A percentile compares a stretch with the other conserved stretches of the same genome.
Evolutionary conservation across 2,888 invertebrate species (phyloP).

Genomic region (Dasypogon diadema): DNA sequence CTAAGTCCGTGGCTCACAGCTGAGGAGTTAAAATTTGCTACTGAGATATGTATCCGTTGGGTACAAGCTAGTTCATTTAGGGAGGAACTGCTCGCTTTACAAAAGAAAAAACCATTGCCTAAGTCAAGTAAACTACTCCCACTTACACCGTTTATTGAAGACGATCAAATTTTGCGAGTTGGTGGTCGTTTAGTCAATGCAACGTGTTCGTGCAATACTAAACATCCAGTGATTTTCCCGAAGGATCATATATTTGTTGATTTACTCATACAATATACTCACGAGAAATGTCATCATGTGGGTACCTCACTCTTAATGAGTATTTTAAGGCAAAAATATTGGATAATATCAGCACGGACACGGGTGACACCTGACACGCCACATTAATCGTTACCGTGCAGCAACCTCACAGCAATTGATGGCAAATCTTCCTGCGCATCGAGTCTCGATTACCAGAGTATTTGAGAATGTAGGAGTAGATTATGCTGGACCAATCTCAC

Average conservation of each 20-base stretch:
- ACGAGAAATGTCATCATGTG: not conserved
- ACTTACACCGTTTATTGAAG: not conserved
- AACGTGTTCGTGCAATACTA: not conserved
- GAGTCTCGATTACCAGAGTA: not conserved
- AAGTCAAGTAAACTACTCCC: not conserved
- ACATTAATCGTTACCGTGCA: not conserved
- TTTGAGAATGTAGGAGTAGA: slow-evolving; percentile 9
- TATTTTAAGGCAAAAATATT: not conserved
- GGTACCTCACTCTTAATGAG: not conserved
- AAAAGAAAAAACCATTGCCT: not conserved
- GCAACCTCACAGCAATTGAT: not conserved
- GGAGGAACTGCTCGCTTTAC: not conserved
- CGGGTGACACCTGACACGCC: not conserved
- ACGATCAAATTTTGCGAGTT: not conserved
- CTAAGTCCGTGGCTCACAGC: not conserved
- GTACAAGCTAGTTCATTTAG: not conserved
- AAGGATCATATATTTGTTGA: not conserved
- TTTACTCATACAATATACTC: not conserved
- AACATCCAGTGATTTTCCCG: slow-evolving; percentile 17
- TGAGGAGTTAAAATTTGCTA: not conserved
- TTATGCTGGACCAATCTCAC: slow-evolving; percentile 8
- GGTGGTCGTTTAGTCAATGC: slow-evolving; percentile 7
- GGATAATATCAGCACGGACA: not conserved
- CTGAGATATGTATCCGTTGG: not conserved
- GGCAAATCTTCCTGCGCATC: not conserved